These are phyloP conservation scores for Heliothis peltigera DNA, from an alignment of 2,888 invertebrate genomes.

Conservation along the genomic window DNA sequence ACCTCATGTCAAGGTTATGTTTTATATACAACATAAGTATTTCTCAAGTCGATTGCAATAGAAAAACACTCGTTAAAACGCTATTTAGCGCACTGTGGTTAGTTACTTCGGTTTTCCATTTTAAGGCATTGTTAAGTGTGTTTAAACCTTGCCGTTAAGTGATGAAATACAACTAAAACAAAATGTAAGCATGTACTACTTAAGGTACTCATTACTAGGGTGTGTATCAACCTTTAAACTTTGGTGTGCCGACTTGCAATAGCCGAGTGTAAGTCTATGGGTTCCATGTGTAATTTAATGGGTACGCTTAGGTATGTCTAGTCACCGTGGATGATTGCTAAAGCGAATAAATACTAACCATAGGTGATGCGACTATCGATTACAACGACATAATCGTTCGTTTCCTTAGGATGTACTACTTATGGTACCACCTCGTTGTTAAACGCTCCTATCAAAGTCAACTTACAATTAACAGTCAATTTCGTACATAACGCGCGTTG, in stretches of 20 bases:
- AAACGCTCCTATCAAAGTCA: neutral
- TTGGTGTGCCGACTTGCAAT: constrained; percentile 12
- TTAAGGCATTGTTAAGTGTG: constrained; percentile 18
- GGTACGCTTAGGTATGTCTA: constrained; percentile 33
- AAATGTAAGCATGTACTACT: constrained; percentile 1
- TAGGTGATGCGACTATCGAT: constrained; percentile 10
- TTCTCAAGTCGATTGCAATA: constrained; percentile 18
- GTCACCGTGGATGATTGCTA: constrained; percentile 30
- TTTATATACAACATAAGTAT: constrained; percentile 42
- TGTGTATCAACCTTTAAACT: constrained; percentile 9
- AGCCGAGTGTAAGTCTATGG: constrained; percentile 10
- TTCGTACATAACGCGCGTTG: neutral
- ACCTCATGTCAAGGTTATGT: constrained; percentile 58
- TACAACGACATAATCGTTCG: constrained; percentile 25
- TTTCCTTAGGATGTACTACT: constrained; percentile 42
- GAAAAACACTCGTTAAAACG: constrained; percentile 14
- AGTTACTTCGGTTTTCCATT: constrained; percentile 22
- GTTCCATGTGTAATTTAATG: constrained; percentile 1
- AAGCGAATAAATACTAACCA: constrained; percentile 35
- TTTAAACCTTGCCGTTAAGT: constrained; percentile 9
- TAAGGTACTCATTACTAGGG: constrained; percentile 6
- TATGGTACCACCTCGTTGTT: constrained; percentile 5
- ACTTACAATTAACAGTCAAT: constrained; percentile 4
- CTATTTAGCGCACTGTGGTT: constrained; percentile 6
- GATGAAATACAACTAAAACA: constrained; percentile 13